These are phyloP conservation scores for Baronia brevicornis DNA, from an alignment of 2,888 invertebrate genomes.

Conservation along the genomic window DNA sequence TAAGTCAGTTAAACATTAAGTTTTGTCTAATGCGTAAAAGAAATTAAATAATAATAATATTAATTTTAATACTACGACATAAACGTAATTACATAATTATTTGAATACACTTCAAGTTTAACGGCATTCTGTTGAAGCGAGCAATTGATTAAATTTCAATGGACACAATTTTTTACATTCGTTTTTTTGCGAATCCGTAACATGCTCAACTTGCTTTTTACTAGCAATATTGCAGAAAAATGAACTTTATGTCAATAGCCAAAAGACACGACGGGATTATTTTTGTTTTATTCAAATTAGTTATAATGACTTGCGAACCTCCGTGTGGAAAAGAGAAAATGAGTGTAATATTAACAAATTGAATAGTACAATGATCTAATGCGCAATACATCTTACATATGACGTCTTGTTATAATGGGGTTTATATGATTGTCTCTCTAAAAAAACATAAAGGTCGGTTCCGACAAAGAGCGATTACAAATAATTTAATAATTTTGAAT, in stretches of 20 bases:
- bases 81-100: no score
- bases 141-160: conserved; percentile 18
- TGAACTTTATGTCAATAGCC: background rate
- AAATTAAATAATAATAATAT: no score
- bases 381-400: conserved; percentile 8
- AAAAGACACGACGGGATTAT: no score
- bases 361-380: conserved; percentile 7
- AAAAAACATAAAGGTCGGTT: no score
- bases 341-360: conserved; percentile 10
- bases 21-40: no score
- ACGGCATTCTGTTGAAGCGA: conserved; percentile 13
- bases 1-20: no score
- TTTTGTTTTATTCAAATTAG: conserved; percentile 14
- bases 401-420: conserved; percentile 6
- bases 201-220: conserved; percentile 1
- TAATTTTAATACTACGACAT: no score
- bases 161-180: conserved; percentile 9
- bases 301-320: conserved; percentile 16
- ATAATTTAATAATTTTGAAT: no score
- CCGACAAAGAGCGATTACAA: no score
- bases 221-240: background rate
- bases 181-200: conserved; percentile 7
- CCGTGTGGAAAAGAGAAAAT: conserved; percentile 10
- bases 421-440: conserved; percentile 7
- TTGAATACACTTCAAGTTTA: no score